Percentiles rank a stretch among this genome's conserved stretches.
phyloP scores from a whole-genome alignment of 92 coral and sea anemone species.

The Palythoa grandiflora region DNA sequence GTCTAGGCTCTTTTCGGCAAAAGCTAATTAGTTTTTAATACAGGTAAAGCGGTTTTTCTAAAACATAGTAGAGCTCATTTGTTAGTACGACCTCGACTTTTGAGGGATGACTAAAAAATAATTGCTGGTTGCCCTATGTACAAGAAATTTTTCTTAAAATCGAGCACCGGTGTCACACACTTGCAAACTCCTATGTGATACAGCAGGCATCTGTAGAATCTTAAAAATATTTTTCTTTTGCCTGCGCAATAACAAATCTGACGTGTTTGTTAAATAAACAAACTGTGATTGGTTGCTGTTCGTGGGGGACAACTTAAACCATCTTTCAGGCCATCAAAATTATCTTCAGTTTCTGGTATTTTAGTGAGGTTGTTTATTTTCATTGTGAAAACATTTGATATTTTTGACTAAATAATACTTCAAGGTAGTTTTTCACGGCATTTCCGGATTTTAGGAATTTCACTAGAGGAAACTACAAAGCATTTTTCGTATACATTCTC shows the following conservation, averaged over 20 bases:
- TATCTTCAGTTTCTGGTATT: constrained; percentile 6
- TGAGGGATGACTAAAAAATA: no score
- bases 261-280: constrained; percentile 11
- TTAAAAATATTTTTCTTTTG: neutral
- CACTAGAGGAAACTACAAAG: neutral
- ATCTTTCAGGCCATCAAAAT: constrained; percentile 17
- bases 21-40: no score
- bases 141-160: no score
- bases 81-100: no score
- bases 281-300: constrained; percentile 31
- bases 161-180: no score
- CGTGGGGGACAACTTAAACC: constrained; percentile 10
- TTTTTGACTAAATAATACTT: neutral
- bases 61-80: no score
- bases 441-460: neutral
- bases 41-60: no score
- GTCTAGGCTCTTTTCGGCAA: no score
- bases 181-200: no score
- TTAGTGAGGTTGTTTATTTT: constrained; percentile 14
- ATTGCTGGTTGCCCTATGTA: no score
- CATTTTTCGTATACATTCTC: no score
- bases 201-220: neutral
- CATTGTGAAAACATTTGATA: neutral
- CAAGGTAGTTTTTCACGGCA: neutral
- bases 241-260: constrained; percentile 4